Conservation (phyloP, 2,113 vertebrate species). For the Suricata suricatta region DNA sequence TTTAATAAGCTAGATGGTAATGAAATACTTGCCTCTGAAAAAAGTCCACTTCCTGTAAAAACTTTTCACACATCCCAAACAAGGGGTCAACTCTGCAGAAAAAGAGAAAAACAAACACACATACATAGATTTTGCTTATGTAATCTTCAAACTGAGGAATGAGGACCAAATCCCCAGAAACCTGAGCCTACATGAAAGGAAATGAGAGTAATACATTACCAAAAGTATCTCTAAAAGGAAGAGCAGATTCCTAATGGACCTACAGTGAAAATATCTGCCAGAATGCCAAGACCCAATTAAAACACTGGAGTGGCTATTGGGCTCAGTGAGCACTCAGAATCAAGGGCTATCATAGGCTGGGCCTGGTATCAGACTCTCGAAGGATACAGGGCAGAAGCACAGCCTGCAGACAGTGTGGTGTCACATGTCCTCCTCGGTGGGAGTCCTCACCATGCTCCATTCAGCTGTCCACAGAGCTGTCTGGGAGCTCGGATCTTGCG, state of each 20-base stretch:
- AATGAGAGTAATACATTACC: neutral
- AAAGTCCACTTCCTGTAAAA: conserved; percentile 94
- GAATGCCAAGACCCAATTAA: neutral
- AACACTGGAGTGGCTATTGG: neutral
- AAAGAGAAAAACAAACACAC: conserved; percentile 1
- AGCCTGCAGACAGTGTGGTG: neutral
- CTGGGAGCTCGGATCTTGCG: neutral
- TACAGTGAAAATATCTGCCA: neutral
- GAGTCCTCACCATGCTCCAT: neutral
- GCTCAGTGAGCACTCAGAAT: neutral
- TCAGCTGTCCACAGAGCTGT: neutral
- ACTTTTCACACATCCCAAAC: conserved; percentile 93
- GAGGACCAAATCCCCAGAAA: conserved; percentile 20
- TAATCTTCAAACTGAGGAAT: neutral
- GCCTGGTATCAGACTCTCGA: neutral
- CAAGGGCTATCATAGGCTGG: neutral
- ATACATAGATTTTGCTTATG: neutral
- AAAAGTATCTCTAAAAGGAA: neutral
- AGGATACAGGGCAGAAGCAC: neutral
- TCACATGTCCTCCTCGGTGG: neutral
- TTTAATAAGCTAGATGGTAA: neutral
- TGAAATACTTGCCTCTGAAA: conserved; percentile 92
- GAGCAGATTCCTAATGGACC: neutral
- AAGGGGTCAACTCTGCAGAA: conserved; percentile 91
- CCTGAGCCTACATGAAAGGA: neutral